A percentile compares a stretch with the other conserved stretches of the same genome.
These are phyloP conservation scores for Fukomys damarensis DNA, from an alignment of 2,113 vertebrate species.

Conservation along the genomic window DNA sequence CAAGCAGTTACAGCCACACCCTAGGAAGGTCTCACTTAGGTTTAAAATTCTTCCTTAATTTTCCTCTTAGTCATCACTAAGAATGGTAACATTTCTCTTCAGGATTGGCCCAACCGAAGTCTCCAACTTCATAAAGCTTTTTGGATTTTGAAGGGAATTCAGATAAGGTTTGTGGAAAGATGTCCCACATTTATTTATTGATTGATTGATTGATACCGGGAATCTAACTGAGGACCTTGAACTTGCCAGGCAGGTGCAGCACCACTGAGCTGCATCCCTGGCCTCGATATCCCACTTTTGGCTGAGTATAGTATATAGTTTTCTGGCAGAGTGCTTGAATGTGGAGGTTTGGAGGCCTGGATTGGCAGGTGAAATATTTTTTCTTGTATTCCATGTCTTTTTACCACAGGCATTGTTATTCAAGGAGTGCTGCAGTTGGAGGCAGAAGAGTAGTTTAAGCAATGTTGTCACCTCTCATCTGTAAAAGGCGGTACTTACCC, in stretches of 20 bases:
- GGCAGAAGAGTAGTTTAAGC: background rate
- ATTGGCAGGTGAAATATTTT: background rate
- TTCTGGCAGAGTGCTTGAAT: background rate
- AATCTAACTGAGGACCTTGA: no score
- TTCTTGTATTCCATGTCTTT: background rate
- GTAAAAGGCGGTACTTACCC: background rate
- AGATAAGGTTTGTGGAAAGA: background rate
- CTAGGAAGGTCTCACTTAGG: background rate
- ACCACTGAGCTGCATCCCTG: no score
- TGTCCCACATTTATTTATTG: no score
- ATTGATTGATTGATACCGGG: no score
- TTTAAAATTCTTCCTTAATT: constrained; percentile 23
- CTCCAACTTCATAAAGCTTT: constrained; percentile 40
- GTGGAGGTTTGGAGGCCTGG: background rate
- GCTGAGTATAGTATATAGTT: background rate
- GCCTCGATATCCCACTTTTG: background rate
- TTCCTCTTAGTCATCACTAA: background rate
- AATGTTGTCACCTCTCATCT: background rate
- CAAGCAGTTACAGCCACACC: background rate
- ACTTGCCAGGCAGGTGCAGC: no score
- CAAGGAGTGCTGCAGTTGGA: constrained; percentile 4
- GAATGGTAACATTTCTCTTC: constrained; percentile 25
- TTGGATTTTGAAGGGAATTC: background rate
- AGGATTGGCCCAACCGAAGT: background rate
- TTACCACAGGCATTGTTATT: background rate